These are phyloP conservation scores for Petrophora chlorosata DNA, from an alignment of 2,888 invertebrate genomes.

Conservation along the genomic window DNA sequence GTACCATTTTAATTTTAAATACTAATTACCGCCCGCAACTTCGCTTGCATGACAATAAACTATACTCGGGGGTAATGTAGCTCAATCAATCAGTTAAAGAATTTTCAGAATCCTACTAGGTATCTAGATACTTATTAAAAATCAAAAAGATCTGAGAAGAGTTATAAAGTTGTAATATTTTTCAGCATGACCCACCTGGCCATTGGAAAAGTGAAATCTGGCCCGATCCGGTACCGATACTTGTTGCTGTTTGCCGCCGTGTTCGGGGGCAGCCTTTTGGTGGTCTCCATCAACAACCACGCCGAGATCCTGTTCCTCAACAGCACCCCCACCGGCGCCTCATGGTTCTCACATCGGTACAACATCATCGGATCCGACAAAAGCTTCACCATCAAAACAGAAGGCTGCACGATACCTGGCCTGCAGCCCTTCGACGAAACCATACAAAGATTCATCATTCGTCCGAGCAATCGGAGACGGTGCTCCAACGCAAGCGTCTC, in stretches of 20 bases:
- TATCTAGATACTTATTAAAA: neutral
- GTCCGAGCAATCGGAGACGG: conserved; percentile 75
- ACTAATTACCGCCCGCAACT: too few species aligned
- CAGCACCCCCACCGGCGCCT: conserved; percentile 46
- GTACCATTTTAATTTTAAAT: too few species aligned
- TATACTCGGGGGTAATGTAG: too few species aligned
- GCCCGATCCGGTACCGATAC: conserved; percentile 61
- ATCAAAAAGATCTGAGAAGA: neutral
- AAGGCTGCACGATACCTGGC: conserved; percentile 87
- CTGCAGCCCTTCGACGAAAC: conserved; percentile 84
- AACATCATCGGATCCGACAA: conserved; percentile 46
- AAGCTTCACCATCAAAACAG: conserved; percentile 83
- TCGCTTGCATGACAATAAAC: too few species aligned
- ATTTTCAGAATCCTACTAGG: too few species aligned
- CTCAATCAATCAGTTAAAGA: too few species aligned
- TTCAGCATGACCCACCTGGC: conserved; percentile 64
- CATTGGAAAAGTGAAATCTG: conserved; percentile 41
- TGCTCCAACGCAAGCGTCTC: conserved; percentile 78
- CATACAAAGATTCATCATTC: conserved; percentile 79
- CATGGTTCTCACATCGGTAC: conserved; percentile 44
- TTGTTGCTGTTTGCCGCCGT: conserved; percentile 62
- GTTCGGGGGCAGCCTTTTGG: conserved; percentile 63
- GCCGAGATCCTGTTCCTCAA: conserved; percentile 56
- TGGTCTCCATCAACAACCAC: conserved; percentile 62
- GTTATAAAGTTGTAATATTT: conserved; percentile 27